Evolutionary conservation across 2,888 invertebrate species (phyloP).

Genomic region (Cosmia trapezina): DNA sequence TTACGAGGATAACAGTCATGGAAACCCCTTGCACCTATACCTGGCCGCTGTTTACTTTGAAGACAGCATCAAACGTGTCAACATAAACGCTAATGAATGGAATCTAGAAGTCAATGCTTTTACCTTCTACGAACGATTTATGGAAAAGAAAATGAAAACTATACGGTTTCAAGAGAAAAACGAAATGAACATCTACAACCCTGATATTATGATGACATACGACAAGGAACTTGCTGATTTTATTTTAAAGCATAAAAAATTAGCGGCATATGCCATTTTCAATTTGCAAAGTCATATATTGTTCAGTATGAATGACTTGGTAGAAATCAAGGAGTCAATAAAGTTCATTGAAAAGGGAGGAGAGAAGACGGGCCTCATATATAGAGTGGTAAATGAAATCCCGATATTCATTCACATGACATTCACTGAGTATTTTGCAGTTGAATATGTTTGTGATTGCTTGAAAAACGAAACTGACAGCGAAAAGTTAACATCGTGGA

Average conservation of each 20-base stretch:
- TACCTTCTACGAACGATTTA: constrained; percentile 44
- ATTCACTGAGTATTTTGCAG: constrained; percentile 32
- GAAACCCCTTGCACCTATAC: neutral
- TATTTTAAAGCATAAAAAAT: constrained; percentile 44
- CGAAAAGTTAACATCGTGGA: neutral
- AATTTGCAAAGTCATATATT: neutral
- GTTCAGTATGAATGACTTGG: constrained; percentile 24
- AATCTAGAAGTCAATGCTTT: constrained; percentile 34
- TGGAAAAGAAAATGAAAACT: constrained; percentile 49
- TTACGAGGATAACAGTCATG: neutral
- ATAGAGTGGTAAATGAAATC: constrained; percentile 23
- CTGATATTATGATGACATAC: constrained; percentile 30
- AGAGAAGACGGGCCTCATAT: constrained; percentile 47
- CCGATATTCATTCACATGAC: constrained; percentile 32
- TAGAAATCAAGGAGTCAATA: constrained; percentile 24
- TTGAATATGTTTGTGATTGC: constrained; percentile 28
- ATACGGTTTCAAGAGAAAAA: constrained; percentile 52
- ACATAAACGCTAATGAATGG: constrained; percentile 20
- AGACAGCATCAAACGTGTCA: neutral
- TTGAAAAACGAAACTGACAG: constrained; percentile 21
- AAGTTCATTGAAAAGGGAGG: constrained; percentile 26
- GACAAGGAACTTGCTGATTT: constrained; percentile 46
- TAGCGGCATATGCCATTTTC: constrained; percentile 47
- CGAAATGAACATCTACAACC: constrained; percentile 34
- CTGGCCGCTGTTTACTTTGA: neutral